Evolutionary conservation across 2,797 vertebrate genomes (phyloP).

Genomic region (Pristis pectinata): DNA sequence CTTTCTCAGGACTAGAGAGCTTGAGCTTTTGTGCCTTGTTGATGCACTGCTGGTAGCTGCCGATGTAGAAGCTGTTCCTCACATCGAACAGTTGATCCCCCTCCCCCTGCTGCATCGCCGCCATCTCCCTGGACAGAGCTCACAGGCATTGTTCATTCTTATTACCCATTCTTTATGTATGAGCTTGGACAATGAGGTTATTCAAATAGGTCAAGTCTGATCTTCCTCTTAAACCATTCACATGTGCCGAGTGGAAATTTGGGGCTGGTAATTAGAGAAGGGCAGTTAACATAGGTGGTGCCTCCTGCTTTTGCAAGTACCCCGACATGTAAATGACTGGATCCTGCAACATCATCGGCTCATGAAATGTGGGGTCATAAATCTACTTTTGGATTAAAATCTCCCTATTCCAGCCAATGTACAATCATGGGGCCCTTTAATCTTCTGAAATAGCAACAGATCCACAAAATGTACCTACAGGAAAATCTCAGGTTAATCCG

Average conservation of each 20-base stretch:
- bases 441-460: neutral
- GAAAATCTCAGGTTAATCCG: neutral
- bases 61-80: slow-evolving; percentile 88
- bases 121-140: neutral
- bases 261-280: neutral
- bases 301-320: neutral
- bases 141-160: neutral
- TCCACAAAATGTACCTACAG: neutral
- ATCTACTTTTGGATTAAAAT: neutral
- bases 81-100: slow-evolving; percentile 73
- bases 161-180: neutral
- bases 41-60: slow-evolving; percentile 88
- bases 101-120: slow-evolving; percentile 42
- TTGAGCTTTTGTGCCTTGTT: slow-evolving; percentile 92
- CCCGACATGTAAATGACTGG: neutral
- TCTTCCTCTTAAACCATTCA: neutral
- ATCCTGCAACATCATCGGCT: neutral
- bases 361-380: neutral
- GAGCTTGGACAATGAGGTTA: neutral
- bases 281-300: neutral
- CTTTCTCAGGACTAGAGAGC: slow-evolving; percentile 73
- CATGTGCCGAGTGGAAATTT: neutral
- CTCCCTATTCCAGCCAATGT: neutral
- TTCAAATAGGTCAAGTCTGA: neutral
- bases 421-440: neutral